These are phyloP conservation scores for Pseudobourletiella spinata DNA, from an alignment of 1,140 invertebrate species.

Conservation along the genomic window DNA sequence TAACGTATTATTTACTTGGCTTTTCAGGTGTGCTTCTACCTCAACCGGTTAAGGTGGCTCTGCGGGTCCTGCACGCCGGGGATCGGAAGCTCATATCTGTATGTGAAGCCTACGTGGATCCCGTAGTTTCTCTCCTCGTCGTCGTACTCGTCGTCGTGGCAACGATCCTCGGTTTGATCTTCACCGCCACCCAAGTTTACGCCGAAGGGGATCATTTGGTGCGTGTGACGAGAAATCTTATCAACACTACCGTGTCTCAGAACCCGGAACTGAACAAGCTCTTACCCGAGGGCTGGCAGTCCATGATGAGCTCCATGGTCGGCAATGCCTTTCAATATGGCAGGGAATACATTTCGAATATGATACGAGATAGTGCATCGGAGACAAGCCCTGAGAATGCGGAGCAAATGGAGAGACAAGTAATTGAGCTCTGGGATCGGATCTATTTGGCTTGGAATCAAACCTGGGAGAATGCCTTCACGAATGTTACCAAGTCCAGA, in stretches of 20 bases:
- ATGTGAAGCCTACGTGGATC: conserved; percentile 53
- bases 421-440: conserved; percentile 79
- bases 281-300: conserved; percentile 61
- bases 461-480: conserved; percentile 28
- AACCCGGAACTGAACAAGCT: conserved; percentile 71
- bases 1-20: too few species aligned
- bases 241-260: conserved; percentile 80
- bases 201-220: conserved; percentile 89
- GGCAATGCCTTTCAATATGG: conserved; percentile 83
- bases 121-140: conserved; percentile 51
- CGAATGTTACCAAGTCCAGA: background rate
- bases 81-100: conserved; percentile 50
- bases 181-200: conserved; percentile 59
- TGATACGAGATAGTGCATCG: conserved; percentile 65
- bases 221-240: conserved; percentile 73
- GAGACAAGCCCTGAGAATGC: conserved; percentile 73
- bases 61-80: conserved; percentile 38
- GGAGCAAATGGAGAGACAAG: conserved; percentile 76
- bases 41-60: conserved; percentile 14
- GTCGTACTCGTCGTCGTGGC: conserved; percentile 49
- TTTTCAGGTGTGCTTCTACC: conserved; percentile 8
- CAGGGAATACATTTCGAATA: conserved; percentile 68
- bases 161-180: conserved; percentile 46
- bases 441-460: conserved; percentile 33
- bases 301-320: conserved; percentile 72